Conservation (phyloP, 64 coral and sea anemone genomes). For the Stylophora pistillata region DNA sequence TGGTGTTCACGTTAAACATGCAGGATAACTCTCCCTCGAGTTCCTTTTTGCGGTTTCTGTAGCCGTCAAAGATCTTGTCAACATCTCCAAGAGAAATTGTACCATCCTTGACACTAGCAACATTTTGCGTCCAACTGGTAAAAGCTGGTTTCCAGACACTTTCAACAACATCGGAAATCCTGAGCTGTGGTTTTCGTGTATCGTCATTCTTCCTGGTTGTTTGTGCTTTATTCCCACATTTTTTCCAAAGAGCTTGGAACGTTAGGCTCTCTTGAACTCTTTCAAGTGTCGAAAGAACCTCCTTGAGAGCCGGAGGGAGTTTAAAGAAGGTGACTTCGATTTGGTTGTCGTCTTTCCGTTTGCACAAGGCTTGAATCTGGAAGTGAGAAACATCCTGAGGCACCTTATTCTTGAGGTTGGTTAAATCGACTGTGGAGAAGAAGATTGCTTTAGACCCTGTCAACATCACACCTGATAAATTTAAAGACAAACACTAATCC, state of each 20-base stretch:
- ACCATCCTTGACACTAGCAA: background rate
- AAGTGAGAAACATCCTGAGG: background rate
- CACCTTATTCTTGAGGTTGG: background rate
- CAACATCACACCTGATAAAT: background rate
- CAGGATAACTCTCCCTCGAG: background rate
- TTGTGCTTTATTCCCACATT: constrained; percentile 11
- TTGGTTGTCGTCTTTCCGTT: background rate
- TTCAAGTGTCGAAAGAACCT: background rate
- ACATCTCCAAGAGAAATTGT: constrained; percentile 23
- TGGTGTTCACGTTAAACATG: background rate
- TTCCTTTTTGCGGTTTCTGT: constrained; percentile 30
- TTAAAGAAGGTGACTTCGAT: constrained; percentile 31
- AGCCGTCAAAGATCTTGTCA: constrained; percentile 41
- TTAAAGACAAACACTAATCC: background rate
- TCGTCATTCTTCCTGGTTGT: constrained; percentile 17
- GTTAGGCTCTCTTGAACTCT: background rate
- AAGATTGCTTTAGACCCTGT: background rate
- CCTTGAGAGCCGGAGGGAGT: background rate
- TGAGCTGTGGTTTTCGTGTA: constrained; percentile 3
- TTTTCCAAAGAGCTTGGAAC: constrained; percentile 51
- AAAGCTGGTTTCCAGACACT: constrained; percentile 40
- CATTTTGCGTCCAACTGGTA: constrained; percentile 9
- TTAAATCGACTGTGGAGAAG: background rate
- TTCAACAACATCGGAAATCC: constrained; percentile 10
- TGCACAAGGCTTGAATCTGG: background rate